Evolutionary conservation across 2,113 vertebrate genomes (phyloP).

Genomic region (Hydrolagus affinis): DNA sequence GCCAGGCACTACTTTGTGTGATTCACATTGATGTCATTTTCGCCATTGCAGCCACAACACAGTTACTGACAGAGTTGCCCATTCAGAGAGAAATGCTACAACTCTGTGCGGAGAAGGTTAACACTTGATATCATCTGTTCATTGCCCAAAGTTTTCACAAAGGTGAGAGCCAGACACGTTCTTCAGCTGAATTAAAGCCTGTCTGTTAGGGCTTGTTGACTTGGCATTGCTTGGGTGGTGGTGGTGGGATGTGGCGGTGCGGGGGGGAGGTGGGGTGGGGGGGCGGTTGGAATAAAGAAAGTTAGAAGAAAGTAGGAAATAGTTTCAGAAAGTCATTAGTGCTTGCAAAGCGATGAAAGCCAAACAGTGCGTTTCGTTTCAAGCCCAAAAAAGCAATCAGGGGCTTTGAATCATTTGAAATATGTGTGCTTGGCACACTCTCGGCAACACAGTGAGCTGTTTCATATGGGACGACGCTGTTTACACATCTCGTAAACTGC

Average conservation of each 20-base stretch:
- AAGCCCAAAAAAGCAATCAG: slow-evolving; percentile 29
- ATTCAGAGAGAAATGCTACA: slow-evolving; percentile 9
- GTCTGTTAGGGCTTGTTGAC: neutral
- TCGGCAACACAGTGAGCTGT: slow-evolving; percentile 10
- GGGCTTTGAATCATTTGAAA: slow-evolving; percentile 23
- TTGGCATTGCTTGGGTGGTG: no score
- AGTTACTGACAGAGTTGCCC: neutral
- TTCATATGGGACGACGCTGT: slow-evolving; percentile 16
- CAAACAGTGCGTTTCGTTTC: slow-evolving; percentile 18
- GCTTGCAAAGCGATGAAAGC: neutral
- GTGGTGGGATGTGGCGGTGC: no score
- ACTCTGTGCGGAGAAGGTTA: neutral
- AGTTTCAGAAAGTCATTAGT: slow-evolving; percentile 27
- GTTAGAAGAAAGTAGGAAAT: slow-evolving; percentile 22
- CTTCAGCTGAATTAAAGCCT: neutral
- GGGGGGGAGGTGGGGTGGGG: no score
- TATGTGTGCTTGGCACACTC: slow-evolving; percentile 26
- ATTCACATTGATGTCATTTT: neutral
- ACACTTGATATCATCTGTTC: neutral
- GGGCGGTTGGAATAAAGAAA: no score
- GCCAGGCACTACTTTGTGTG: neutral
- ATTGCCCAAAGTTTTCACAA: neutral
- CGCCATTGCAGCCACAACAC: neutral
- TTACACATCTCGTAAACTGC: slow-evolving; percentile 29
- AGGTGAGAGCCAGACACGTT: neutral